Evolutionary conservation across 1,140 invertebrate species (phyloP), one percentile per base, ranked within the genome.

Genomic region (Capitella teleta): DNA sequence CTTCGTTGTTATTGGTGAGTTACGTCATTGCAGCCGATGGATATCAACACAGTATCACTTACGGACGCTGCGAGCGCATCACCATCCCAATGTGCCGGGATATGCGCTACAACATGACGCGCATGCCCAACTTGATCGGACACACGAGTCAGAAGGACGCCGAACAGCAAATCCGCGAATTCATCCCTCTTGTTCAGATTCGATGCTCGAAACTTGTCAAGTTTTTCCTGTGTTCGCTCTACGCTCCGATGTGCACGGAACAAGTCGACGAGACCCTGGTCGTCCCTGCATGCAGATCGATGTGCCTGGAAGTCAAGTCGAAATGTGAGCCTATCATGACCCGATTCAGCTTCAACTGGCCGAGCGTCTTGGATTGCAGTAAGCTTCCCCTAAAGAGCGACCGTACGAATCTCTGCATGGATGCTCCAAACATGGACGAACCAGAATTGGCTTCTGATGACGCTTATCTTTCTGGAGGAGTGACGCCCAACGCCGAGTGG

Each of bases 141-240:
- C 94, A 98, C 61, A 80, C 83, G 42, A 92, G 85, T 58, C 92
- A 98, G 73, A 88, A 95, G 59, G 92, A 97, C 58, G 95, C 94
- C 19, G 92, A 51, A 16, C 34, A 56, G 5, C 54, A 61, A 30
- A 64, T 74, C 10, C 68, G 73, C 46, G 64, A 72, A 38, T 74
- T 73, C 54, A 57, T 70, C 56, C 72, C 71, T 24, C 57, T 70
- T 12, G 70, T 74, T n/a, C 64, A 72, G 54, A 54, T 67, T 37
- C 61, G 64, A 26, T 97, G 92, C 73, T 90, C 87, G 42, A 81
- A 84, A 1, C 84, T 93, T 62, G 70, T 96, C 46, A 82, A 87
- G 63, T 80, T 96, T 60, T 94, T 97, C 73, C 73, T 97, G 46
- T 97, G 92, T 71, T 84, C 87, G 12, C 86, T 92, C 16, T 93